phyloP scores from a whole-genome alignment of 2,888 invertebrate genomes.

The Lasius platythorax region DNA sequence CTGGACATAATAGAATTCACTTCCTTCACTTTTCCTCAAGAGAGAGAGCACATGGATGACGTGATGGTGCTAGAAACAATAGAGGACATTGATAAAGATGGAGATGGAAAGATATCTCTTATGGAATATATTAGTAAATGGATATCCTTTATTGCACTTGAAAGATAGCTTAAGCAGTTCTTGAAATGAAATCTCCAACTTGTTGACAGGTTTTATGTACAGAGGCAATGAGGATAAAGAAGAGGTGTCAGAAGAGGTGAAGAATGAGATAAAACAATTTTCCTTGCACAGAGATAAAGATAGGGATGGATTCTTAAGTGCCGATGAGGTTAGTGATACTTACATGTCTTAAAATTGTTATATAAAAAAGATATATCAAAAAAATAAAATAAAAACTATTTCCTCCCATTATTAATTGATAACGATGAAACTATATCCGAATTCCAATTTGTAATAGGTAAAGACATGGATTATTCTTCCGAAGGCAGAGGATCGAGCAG shows the following conservation, averaged over 20 bases:
- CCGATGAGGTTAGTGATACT: constrained; percentile 90
- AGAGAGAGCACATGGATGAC: constrained; percentile 95
- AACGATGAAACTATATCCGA: not conserved
- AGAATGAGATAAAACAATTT: constrained; percentile 97
- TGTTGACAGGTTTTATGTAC: constrained; percentile 93
- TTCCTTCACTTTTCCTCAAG: constrained; percentile 96
- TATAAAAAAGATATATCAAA: too few species aligned
- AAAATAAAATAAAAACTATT: too few species aligned
- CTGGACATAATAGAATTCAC: constrained; percentile 95
- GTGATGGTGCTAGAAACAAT: constrained; percentile 97
- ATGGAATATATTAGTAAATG: constrained; percentile 95
- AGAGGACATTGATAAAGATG: constrained; percentile 98
- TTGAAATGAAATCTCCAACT: not conserved
- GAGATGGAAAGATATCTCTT: constrained; percentile 96
- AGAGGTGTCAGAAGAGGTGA: constrained; percentile 98
- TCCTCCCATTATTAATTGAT: too few species aligned
- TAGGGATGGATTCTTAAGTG: constrained; percentile 96
- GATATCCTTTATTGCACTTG: not conserved
- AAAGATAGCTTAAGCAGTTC: not conserved
- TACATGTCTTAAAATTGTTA: not conserved
- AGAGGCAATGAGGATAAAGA: constrained; percentile 90
- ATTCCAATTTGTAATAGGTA: constrained; percentile 83
- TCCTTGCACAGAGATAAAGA: constrained; percentile 93
- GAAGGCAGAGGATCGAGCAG: constrained; percentile 96
- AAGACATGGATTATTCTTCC: constrained; percentile 96